These are phyloP conservation scores for Poeciliopsis turneri DNA, from an alignment of 2,797 vertebrate genomes.

Conservation along the genomic window DNA sequence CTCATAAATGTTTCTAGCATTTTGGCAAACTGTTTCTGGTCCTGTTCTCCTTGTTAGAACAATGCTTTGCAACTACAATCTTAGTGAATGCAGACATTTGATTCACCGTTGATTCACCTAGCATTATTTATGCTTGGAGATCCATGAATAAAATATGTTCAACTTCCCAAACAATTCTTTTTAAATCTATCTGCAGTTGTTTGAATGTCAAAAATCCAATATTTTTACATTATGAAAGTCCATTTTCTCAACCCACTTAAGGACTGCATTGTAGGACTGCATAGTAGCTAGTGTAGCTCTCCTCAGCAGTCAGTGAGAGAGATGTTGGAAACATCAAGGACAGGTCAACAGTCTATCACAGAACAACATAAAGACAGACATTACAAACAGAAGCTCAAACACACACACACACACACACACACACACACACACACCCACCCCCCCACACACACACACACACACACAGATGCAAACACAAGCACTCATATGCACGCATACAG, in stretches of 20 bases:
- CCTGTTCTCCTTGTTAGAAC: not conserved
- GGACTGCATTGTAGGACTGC: not conserved
- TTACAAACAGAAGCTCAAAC: not conserved
- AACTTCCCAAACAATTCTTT: not conserved
- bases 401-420: not conserved
- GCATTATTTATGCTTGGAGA: not conserved
- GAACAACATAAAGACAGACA: not conserved
- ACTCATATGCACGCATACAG: not conserved
- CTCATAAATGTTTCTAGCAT: not conserved
- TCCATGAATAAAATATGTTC: not conserved
- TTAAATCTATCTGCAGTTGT: not conserved
- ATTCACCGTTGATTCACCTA: not conserved
- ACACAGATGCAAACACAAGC: not conserved
- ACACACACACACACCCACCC: no score
- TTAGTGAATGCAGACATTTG: not conserved
- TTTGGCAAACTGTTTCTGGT: not conserved
- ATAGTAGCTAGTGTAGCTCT: not conserved
- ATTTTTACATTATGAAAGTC: not conserved
- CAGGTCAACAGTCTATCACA: not conserved
- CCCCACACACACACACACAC: no score
- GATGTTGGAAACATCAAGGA: not conserved
- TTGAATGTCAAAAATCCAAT: constrained; percentile 1
- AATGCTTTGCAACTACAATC: not conserved
- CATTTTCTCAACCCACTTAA: not conserved
- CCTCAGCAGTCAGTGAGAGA: not conserved